A percentile compares a stretch with the other conserved stretches of the same genome.
Conservation (phyloP, 1,140 invertebrate species). For the Pissodes strobi region DNA sequence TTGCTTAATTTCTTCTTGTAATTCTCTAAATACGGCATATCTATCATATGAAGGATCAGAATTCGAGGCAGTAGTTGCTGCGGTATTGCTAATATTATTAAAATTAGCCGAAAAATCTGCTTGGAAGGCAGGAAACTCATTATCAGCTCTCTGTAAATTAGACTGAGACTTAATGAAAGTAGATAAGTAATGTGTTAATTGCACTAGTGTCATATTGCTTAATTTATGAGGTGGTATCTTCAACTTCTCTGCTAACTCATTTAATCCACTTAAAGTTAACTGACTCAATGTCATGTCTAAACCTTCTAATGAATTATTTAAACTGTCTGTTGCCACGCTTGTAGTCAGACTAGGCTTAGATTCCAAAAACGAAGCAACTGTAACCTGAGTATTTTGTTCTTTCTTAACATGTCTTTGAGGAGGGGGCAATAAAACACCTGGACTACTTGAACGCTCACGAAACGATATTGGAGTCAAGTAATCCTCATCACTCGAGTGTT, state of each 20-base stretch:
- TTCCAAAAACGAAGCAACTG: conserved; percentile 44
- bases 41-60: conserved; percentile 63
- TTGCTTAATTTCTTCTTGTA: conserved; percentile 68
- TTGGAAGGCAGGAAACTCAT: conserved; percentile 57
- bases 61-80: neutral
- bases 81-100: conserved; percentile 60
- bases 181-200: conserved; percentile 77
- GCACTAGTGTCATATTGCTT: conserved; percentile 82
- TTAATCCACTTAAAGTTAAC: conserved; percentile 77
- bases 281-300: conserved; percentile 80
- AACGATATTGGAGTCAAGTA: conserved; percentile 65
- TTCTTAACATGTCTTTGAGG: conserved; percentile 51
- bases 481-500: conserved; percentile 58
- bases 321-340: conserved; percentile 38
- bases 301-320: conserved; percentile 55
- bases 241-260: conserved; percentile 74
- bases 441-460: conserved; percentile 38
- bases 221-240: conserved; percentile 75
- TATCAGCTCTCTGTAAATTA: conserved; percentile 36
- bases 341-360: conserved; percentile 38
- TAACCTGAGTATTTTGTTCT: conserved; percentile 44
- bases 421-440: conserved; percentile 49
- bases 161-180: conserved; percentile 62
- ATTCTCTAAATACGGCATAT: conserved; percentile 84
- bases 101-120: conserved; percentile 69